Percentiles rank a stretch among this genome's conserved stretches.
Evolutionary conservation across 64 coral and sea anemone species (phyloP).

Genomic region (Catalaphyllia jardinei): DNA sequence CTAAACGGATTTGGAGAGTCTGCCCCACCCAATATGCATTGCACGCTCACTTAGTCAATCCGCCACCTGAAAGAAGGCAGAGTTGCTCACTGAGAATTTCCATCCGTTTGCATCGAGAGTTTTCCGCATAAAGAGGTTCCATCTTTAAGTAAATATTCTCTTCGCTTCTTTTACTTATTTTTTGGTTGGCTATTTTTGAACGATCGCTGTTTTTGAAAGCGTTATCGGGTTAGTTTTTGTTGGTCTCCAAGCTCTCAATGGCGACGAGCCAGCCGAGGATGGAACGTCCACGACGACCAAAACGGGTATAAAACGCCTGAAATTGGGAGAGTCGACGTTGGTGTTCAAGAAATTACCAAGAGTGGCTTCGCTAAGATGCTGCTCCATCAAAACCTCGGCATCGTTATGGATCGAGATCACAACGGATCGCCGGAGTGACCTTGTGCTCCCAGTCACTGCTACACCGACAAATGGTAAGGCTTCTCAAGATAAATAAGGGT

Average conservation of each 20-base stretch:
- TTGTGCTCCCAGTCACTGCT: too few relatives aligned
- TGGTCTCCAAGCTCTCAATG: neutral
- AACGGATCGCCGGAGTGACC: too few relatives aligned
- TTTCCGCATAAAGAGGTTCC: too few relatives aligned
- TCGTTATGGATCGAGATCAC: neutral
- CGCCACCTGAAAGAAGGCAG: neutral
- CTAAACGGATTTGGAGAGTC: neutral
- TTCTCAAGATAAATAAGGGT: neutral
- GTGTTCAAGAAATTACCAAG: neutral
- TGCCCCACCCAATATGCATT: conserved; percentile 4
- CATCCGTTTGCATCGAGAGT: too few relatives aligned
- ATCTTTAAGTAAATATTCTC: too few relatives aligned
- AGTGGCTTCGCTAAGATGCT: neutral
- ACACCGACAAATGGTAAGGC: too few relatives aligned
- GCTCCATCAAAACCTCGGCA: neutral
- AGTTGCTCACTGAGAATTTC: too few relatives aligned
- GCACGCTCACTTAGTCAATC: neutral
- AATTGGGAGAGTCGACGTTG: neutral
- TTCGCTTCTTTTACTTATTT: too few relatives aligned
- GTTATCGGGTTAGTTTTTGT: neutral
- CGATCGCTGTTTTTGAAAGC: neutral
- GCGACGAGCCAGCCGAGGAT: neutral
- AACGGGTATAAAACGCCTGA: conserved; percentile 1
- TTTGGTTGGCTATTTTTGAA: neutral
- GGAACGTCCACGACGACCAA: neutral